A percentile compares a stretch with the other conserved stretches of the same genome.
These are phyloP conservation scores for Acanthiza pusilla DNA, from an alignment of 2,797 vertebrate genomes.

Conservation along the genomic window DNA sequence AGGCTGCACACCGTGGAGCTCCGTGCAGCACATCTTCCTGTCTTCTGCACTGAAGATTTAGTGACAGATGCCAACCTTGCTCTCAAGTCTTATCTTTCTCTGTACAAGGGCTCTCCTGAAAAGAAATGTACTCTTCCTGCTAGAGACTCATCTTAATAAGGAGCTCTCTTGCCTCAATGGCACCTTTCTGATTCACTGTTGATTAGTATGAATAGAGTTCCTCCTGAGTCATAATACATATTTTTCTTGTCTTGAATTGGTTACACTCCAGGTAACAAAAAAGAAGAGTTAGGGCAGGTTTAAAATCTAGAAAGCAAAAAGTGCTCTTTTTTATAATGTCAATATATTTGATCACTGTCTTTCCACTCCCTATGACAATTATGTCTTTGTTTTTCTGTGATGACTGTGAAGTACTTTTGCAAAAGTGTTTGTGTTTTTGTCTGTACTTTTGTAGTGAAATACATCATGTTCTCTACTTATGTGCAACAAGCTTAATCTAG, in stretches of 20 bases:
- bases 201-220: not conserved
- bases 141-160: not conserved
- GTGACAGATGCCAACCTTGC: not conserved
- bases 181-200: not conserved
- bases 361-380: not conserved
- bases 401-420: not conserved
- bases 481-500: not conserved
- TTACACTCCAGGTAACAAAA: not conserved
- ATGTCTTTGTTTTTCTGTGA: not conserved
- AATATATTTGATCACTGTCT: not conserved
- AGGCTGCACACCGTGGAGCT: rapidly evolving
- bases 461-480: not conserved
- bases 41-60: not conserved
- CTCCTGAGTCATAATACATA: not conserved
- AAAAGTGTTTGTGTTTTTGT: not conserved
- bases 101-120: not conserved
- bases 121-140: not conserved
- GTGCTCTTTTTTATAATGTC: not conserved
- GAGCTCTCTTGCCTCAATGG: not conserved
- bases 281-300: not conserved
- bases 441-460: not conserved
- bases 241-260: not conserved
- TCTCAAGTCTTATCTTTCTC: not conserved
- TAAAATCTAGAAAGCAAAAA: not conserved
- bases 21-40: not conserved